A percentile compares a stretch with the other conserved stretches of the same genome.
Conservation (phyloP, 2,113 vertebrate species). For the Sylvicapra grimmia region DNA sequence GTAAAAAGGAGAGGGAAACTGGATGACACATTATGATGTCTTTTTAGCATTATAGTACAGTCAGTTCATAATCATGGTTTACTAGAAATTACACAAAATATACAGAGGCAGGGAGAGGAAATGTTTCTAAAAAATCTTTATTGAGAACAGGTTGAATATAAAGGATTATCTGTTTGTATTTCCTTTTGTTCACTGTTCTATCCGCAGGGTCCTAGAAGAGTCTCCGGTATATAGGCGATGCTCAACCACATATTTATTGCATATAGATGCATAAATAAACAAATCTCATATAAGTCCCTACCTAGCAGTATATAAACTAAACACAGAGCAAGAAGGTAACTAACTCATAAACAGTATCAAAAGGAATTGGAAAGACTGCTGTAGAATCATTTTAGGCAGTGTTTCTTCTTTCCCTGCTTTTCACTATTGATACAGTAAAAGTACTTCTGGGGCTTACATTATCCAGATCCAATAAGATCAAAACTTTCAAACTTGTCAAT, state of each 20-base stretch:
- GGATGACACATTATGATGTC: background rate
- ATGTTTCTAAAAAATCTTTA: background rate
- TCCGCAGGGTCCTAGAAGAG: background rate
- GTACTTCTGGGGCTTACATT: background rate
- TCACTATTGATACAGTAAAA: background rate
- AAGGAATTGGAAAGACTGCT: background rate
- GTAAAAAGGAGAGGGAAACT: background rate
- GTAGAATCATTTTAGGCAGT: background rate
- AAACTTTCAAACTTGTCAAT: constrained; percentile 16
- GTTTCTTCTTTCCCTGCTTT: background rate
- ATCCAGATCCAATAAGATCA: background rate
- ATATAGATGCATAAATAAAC: background rate
- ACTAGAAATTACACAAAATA: background rate
- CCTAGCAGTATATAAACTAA: background rate
- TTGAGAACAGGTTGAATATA: background rate
- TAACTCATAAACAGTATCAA: background rate
- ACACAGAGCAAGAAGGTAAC: background rate
- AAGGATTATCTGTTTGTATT: background rate
- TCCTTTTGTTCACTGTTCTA: background rate
- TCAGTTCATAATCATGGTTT: background rate
- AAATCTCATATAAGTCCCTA: background rate
- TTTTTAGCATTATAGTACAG: background rate
- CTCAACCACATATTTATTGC: background rate
- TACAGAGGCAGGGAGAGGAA: background rate
- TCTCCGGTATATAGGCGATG: background rate